phyloP scores from a whole-genome alignment of 1,140 invertebrate species.

The Akabosia matsudoensis region DNA sequence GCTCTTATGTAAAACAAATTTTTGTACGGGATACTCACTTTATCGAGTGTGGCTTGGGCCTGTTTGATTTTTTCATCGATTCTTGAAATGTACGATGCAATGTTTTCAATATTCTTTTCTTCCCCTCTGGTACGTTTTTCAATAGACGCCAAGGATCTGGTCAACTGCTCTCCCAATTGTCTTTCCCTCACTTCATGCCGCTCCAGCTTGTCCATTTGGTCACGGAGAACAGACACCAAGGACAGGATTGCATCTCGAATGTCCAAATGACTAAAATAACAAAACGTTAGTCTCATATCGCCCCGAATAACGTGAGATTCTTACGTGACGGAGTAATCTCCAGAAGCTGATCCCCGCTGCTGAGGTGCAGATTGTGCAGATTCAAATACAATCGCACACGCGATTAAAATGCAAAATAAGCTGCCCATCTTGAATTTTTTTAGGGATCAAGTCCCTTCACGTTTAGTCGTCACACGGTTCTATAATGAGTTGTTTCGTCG shows the following conservation, averaged over 20 bases:
- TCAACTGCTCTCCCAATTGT: constrained; percentile 71
- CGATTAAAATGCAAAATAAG: neutral
- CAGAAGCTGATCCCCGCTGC: constrained; percentile 25
- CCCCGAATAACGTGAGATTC: neutral
- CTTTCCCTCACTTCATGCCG: constrained; percentile 76
- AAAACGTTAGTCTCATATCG: neutral
- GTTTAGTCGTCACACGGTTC: too few species aligned
- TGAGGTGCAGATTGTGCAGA: constrained; percentile 30
- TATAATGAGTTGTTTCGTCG: too few species aligned
- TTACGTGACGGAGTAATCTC: constrained; percentile 42
- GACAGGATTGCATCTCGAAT: constrained; percentile 76
- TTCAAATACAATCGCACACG: neutral
- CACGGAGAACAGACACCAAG: constrained; percentile 73
- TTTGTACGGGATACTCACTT: constrained; percentile 23
- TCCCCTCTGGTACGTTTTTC: constrained; percentile 66
- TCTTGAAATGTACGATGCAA: constrained; percentile 43
- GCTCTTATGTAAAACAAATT: neutral
- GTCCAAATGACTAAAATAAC: constrained; percentile 67
- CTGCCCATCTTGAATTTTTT: constrained; percentile 11
- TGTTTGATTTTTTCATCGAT: constrained; percentile 46
- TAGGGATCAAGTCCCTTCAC: neutral
- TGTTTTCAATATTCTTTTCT: constrained; percentile 56
- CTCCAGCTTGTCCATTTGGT: constrained; percentile 76
- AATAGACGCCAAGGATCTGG: constrained; percentile 66
- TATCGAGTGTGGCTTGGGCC: constrained; percentile 38